These are phyloP conservation scores for Lysiphlebus fabarum DNA, from an alignment of 1,140 invertebrate species.

Conservation along the genomic window DNA sequence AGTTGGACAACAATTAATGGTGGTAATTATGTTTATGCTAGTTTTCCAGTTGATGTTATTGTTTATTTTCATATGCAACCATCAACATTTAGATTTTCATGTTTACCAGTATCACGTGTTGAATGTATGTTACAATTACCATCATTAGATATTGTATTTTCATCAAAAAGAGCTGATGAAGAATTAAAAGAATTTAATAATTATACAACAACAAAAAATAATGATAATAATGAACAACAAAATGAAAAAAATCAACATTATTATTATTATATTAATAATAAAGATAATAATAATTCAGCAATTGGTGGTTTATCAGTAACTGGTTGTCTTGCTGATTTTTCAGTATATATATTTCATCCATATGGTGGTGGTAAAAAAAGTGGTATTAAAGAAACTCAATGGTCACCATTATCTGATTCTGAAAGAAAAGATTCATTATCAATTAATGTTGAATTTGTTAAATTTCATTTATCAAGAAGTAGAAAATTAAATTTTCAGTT, in stretches of 20 bases:
- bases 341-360: constrained; percentile 96
- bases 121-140: constrained; percentile 96
- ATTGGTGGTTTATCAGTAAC: constrained; percentile 90
- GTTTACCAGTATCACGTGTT: constrained; percentile 90
- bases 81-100: constrained; percentile 89
- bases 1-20: constrained; percentile 45
- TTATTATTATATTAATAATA: too few relatives aligned
- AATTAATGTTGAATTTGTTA: constrained; percentile 95
- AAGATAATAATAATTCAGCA: constrained; percentile 58
- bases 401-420: constrained; percentile 81
- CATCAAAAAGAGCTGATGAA: constrained; percentile 81
- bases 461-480: constrained; percentile 88
- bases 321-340: constrained; percentile 92
- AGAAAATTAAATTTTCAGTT: constrained; percentile 77
- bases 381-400: constrained; percentile 76
- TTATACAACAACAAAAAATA: constrained; percentile 45
- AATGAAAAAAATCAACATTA: too few relatives aligned
- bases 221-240: too few relatives aligned
- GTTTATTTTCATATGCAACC: constrained; percentile 98
- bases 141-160: constrained; percentile 89
- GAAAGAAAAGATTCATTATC: constrained; percentile 93
- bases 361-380: constrained; percentile 88
- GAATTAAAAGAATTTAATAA: constrained; percentile 64
- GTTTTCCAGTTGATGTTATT: constrained; percentile 97
- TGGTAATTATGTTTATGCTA: constrained; percentile 78